A percentile compares a stretch with the other conserved stretches of the same genome.
phyloP scores from a whole-genome alignment of 2,797 vertebrate species.

The Tenualosa ilisha region DNA sequence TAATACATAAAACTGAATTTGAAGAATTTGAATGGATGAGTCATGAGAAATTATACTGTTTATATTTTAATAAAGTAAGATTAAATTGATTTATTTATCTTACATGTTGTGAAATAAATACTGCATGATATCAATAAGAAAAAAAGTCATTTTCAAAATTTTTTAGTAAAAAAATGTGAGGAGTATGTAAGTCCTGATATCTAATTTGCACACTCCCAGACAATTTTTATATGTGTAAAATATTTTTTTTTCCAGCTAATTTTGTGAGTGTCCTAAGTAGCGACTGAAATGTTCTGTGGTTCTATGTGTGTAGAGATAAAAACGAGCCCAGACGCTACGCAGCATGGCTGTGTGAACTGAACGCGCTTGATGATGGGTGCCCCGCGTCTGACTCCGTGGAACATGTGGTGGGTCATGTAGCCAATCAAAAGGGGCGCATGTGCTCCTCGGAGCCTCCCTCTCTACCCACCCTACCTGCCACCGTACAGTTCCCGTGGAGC shows the following conservation, averaged over 20 bases:
- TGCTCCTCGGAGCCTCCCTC: slow-evolving; percentile 40
- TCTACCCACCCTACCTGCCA: slow-evolving; percentile 51
- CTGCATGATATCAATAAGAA: too few species aligned
- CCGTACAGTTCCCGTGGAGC: slow-evolving; percentile 80
- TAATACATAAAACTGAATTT: not conserved
- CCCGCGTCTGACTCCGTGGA: slow-evolving; percentile 28
- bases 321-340: not conserved
- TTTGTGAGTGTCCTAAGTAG: too few species aligned
- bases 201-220: too few species aligned
- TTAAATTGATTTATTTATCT: too few species aligned
- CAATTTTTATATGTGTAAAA: too few species aligned
- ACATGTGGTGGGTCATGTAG: slow-evolving; percentile 31
- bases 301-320: not conserved
- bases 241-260: too few species aligned
- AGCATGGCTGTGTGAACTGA: slow-evolving; percentile 6
- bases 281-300: not conserved
- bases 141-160: too few species aligned
- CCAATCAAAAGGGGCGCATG: slow-evolving; percentile 43
- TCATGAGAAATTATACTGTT: not conserved
- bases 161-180: too few species aligned
- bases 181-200: too few species aligned
- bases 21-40: not conserved
- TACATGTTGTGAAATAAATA: too few species aligned
- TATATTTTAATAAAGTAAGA: not conserved
- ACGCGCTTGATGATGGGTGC: not conserved